These are phyloP conservation scores for Notodonta ziczac DNA, from an alignment of 2,888 invertebrate genomes.

Conservation along the genomic window DNA sequence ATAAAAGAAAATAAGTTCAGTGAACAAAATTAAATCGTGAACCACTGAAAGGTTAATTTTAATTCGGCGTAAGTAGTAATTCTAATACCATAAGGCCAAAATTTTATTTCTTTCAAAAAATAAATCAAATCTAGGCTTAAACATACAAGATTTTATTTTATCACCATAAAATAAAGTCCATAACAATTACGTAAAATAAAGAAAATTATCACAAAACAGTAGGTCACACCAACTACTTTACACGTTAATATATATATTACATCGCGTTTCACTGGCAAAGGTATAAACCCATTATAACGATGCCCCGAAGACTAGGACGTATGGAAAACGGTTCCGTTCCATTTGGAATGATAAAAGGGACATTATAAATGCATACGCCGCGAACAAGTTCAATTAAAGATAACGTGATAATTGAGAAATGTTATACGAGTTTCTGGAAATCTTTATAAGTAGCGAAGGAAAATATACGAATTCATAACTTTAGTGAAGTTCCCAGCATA, in stretches of 20 bases:
- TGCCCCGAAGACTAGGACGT: not conserved
- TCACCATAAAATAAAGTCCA: too few species aligned
- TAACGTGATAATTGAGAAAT: not conserved
- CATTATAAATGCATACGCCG: not conserved
- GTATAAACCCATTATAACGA: not conserved
- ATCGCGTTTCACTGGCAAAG: not conserved
- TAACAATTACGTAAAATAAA: too few species aligned
- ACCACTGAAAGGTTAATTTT: too few species aligned
- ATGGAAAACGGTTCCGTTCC: not conserved
- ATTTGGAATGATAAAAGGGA: not conserved
- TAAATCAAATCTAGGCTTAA: too few species aligned
- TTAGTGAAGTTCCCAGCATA: too few species aligned
- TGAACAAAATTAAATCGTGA: too few species aligned
- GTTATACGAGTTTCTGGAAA: not conserved
- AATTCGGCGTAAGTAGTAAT: too few species aligned
- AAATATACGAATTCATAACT: too few species aligned
- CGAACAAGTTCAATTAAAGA: not conserved
- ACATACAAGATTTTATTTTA: too few species aligned
- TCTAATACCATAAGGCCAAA: too few species aligned
- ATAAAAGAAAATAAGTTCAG: too few species aligned
- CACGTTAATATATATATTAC: not conserved
- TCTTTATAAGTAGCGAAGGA: not conserved
- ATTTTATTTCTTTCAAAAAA: too few species aligned
- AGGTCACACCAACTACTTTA: not conserved
- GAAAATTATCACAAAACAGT: not conserved